Conservation (phyloP, 2,888 invertebrate species). For the Theretra japonica region DNA sequence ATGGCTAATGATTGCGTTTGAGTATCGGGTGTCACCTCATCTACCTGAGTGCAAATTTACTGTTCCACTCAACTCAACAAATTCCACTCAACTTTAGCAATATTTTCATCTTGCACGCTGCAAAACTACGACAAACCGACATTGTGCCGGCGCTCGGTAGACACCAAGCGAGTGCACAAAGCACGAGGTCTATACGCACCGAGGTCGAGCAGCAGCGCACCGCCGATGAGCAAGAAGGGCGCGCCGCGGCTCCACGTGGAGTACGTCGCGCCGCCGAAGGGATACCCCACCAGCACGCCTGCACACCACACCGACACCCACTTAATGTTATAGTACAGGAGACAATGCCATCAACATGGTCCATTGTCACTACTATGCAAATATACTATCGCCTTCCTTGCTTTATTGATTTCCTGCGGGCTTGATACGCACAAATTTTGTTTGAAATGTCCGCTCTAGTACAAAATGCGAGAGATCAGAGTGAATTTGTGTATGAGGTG, state of each 20-base stretch:
- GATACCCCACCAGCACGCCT: conserved; percentile 79
- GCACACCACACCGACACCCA: conserved; percentile 32
- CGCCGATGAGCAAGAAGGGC: conserved; percentile 68
- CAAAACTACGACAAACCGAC: no score
- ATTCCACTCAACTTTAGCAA: neutral
- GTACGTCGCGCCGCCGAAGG: conserved; percentile 70
- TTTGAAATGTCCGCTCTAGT: no score
- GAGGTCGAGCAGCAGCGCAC: conserved; percentile 58
- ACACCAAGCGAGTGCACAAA: neutral
- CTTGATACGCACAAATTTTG: no score
- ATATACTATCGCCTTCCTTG: no score
- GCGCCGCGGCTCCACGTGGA: conserved; percentile 66
- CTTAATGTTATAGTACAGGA: neutral
- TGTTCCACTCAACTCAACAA: no score
- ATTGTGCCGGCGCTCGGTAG: no score
- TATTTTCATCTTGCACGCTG: neutral
- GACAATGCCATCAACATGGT: no score
- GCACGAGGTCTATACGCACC: conserved; percentile 47
- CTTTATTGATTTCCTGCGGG: no score
- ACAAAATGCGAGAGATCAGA: no score
- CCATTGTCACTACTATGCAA: no score
- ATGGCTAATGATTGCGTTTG: neutral
- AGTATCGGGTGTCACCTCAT: neutral
- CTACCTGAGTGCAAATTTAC: no score
- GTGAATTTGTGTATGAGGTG: no score